Evolutionary conservation across 2,797 vertebrate species (phyloP).

Genomic region (Girardinus metallicus): DNA sequence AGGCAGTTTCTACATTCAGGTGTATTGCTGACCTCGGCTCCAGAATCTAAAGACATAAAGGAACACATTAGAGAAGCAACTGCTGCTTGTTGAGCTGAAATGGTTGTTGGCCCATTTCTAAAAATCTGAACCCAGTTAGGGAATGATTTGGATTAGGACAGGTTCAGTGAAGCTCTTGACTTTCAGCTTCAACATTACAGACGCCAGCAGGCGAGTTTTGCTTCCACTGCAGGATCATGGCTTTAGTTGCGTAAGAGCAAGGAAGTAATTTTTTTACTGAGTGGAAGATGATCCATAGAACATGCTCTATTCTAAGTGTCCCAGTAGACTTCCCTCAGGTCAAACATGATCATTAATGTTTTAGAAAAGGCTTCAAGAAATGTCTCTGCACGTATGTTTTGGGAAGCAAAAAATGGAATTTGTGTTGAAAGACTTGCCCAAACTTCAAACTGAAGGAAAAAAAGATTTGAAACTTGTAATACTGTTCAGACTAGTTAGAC

Average conservation of each 20-base stretch:
- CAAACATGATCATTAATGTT: background rate
- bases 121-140: background rate
- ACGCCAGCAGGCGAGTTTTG: background rate
- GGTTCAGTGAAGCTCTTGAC: background rate
- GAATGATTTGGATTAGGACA: background rate
- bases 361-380: background rate
- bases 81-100: background rate
- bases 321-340: background rate
- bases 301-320: background rate
- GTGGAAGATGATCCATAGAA: background rate
- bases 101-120: background rate
- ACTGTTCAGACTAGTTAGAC: background rate
- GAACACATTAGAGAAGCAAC: background rate
- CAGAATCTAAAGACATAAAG: background rate
- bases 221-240: background rate
- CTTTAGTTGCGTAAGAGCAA: background rate
- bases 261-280: background rate
- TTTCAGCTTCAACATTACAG: background rate
- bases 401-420: background rate
- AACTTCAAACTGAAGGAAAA: background rate
- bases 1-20: background rate
- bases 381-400: background rate
- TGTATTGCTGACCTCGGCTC: background rate
- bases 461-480: background rate
- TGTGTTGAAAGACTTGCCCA: background rate